A percentile compares a stretch with the other conserved stretches of the same genome.
phyloP scores from a whole-genome alignment of 2,797 vertebrate species.

The Todus mexicanus region DNA sequence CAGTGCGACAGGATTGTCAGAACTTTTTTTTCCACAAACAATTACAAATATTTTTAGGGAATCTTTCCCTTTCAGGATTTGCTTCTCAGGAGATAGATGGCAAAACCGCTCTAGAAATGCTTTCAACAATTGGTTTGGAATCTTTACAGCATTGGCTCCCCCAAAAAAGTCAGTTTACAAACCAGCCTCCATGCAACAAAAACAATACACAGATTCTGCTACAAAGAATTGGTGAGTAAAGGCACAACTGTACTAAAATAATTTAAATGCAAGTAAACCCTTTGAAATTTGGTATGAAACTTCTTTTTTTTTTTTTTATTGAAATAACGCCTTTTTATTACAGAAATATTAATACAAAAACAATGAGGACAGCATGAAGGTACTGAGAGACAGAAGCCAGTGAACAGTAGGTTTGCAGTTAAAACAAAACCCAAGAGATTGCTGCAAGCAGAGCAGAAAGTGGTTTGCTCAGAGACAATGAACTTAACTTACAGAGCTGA shows the following conservation, averaged over 20 bases:
- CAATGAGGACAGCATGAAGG: constrained; percentile 45
- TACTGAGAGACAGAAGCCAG: constrained; percentile 38
- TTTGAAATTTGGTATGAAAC: constrained; percentile 39
- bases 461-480: constrained; percentile 63
- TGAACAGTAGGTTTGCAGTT: constrained; percentile 30
- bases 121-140: not conserved
- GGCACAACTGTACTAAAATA: constrained; percentile 9
- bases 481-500: constrained; percentile 95
- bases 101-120: not conserved
- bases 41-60: not conserved
- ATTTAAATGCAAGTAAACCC: constrained; percentile 47
- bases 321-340: constrained; percentile 64
- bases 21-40: not conserved
- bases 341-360: constrained; percentile 68
- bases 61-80: not conserved
- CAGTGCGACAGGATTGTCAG: not conserved
- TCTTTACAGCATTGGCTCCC: constrained; percentile 9
- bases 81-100: not conserved
- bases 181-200: constrained; percentile 35
- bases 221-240: constrained; percentile 19
- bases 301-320: constrained; percentile 64
- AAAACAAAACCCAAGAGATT: constrained; percentile 50
- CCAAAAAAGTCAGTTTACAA: not conserved
- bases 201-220: not conserved
- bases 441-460: constrained; percentile 63